Evolutionary conservation across 2,797 vertebrate genomes (phyloP), one percentile per base, ranked within the genome.

Genomic region (Alectoris magna): DNA sequence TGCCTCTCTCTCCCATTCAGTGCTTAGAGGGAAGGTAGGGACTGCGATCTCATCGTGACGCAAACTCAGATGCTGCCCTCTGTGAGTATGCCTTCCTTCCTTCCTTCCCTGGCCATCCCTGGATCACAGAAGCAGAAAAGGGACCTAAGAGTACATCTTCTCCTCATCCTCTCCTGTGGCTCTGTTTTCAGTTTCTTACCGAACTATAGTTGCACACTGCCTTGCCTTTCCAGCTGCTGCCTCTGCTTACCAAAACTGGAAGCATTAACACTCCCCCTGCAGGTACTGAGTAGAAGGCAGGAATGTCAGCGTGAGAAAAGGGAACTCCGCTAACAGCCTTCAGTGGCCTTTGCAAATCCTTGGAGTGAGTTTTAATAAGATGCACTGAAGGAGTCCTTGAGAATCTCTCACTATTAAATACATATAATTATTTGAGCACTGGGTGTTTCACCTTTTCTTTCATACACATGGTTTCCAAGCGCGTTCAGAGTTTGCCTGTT

Each of bases 251-350:
- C 71, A 48, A 55, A 95, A 55, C 75, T 77, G 68, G 60, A 87
- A 89, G 76, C 38, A 4, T 82, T 96, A 83, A 87, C 55, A 14
- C 73, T 88, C 74, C 82, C 76, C 68, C 86, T 95, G 76, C 86
- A 90, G 89, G 86, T 72, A 53, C 49, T 68, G 13, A 3, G 1
- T 73, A 73, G 23, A n/a, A 83, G 49, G 76, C 43, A 63, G 59
- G 56, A 74, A 44, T 12, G 8, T 44, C 51, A 63, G 49, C 18
- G 15, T 63, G 55, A 69, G 73, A 72, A 78, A 91, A 67, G 24
- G 36, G 5, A 63, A 48, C 48, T 46, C 51, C 56, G 6, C 82
- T 78, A 68, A 73, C 44, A 78, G 63, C 22, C 22, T 69, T 31
- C 27, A 56, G 38, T 21, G 75, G 43, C 17, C 34, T 86, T 92